Base-by-base conservation (phyloP, 1,140 invertebrate genomes). In the Drosophila ohnishii region DNA sequence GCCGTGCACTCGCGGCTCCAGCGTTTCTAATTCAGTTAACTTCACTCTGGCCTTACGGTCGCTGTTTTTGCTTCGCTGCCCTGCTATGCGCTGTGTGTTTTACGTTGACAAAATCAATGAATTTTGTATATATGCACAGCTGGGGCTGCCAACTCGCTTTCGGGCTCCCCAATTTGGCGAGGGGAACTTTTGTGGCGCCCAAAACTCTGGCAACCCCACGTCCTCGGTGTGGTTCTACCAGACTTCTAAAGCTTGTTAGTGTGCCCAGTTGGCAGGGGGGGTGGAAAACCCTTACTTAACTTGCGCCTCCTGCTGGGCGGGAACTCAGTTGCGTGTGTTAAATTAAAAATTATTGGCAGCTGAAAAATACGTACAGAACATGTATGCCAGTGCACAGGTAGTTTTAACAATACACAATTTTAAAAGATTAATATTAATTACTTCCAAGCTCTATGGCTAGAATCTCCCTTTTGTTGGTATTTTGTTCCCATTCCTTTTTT, bases 21-120 rank as follows among this genome's bases (percentile, higher is more conserved):
- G 74, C 50, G 72, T 67, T 73, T 65, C 63, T 55, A 70, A 70
- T 83, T 76, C 78, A 64, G 58, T 83, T 76, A 61, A 73, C 47
- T 87, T 87, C 58, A 75, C 67, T 75, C 62, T 37, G 67, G 57
- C 51, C 51, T 19, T 53, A 53, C 14, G 34, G 13, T 35, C 7
- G 19, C 51, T 53, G 74, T 56, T 61, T 78, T 61, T 73, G 57
- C 50, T 66, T 67, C 60, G 62, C 34, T 73, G 57, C 58, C 55
- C 69, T 77, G 74, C 73, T 80, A 81, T 85, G 66, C 73, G 47
- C 51, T 79, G 13, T 86, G 57, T 90, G 65, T 85, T 87, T 86
- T 90, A 90, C 81, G 87, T 89, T 88, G 85, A 89, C 86, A 90
- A 90, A 90, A 88, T 89, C 85, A 89, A 88, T 88, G 86, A 88